phyloP scores from a whole-genome alignment of 2,888 invertebrate species.

The Nomada fabriciana region DNA sequence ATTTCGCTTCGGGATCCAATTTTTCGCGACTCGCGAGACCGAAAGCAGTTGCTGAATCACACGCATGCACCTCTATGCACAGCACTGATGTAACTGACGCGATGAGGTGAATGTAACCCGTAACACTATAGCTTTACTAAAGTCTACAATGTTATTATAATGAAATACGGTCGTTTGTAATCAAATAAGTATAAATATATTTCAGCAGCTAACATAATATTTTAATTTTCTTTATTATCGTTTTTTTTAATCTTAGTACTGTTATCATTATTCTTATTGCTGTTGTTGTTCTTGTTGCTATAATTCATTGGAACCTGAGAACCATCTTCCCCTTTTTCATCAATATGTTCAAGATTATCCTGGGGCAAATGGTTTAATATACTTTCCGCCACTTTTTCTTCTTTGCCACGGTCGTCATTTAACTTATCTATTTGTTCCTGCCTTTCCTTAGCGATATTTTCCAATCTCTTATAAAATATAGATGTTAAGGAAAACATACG shows the following conservation, averaged over 20 bases:
- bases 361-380: background rate
- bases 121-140: too few species aligned
- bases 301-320: too few species aligned
- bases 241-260: background rate
- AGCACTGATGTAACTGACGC: background rate
- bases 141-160: too few species aligned
- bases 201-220: background rate
- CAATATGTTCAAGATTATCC: background rate
- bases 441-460: conserved; percentile 71
- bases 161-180: too few species aligned
- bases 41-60: conserved; percentile 10
- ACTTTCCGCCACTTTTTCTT: background rate
- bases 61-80: conserved; percentile 12
- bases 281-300: too few species aligned
- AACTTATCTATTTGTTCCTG: conserved; percentile 57
- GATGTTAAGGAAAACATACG: conserved; percentile 72
- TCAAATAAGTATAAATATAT: background rate
- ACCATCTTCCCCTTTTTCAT: too few species aligned
- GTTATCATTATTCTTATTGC: too few species aligned
- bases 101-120: too few species aligned
- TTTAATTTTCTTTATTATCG: conserved; percentile 11
- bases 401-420: background rate
- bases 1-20: conserved; percentile 1
- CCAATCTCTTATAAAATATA: conserved; percentile 74
- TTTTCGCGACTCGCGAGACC: background rate